phyloP scores from a whole-genome alignment of 2,113 vertebrate species.

The Esox niger region DNA sequence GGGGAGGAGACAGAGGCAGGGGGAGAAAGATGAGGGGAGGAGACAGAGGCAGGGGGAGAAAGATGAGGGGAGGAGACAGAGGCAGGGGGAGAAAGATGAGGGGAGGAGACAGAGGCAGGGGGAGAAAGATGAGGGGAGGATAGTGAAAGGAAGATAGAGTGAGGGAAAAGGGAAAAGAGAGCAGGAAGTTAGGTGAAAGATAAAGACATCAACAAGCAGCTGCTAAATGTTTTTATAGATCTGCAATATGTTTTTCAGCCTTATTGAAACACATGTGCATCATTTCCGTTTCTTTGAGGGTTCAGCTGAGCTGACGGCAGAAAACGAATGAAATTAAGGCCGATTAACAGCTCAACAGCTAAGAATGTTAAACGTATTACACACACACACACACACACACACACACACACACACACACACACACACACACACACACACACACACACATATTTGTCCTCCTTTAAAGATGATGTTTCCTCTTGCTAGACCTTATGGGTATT shows the following conservation, averaged over 20 bases:
- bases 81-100: not conserved
- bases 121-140: not conserved
- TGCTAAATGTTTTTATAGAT: too few relatives aligned
- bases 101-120: not conserved
- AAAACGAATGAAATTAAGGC: not conserved
- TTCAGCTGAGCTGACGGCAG: not conserved
- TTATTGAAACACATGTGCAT: too few relatives aligned
- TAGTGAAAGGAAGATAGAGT: too few relatives aligned
- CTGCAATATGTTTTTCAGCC: too few relatives aligned
- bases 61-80: not conserved
- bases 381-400: not conserved
- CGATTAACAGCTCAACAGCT: not conserved
- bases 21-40: not conserved
- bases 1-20: not conserved
- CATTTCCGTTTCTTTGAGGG: too few relatives aligned
- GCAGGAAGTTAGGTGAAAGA: not conserved
- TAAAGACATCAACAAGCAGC: too few relatives aligned
- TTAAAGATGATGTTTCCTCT: not conserved
- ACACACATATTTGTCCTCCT: not conserved
- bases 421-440: not conserved
- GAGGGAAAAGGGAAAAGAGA: not conserved
- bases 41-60: not conserved
- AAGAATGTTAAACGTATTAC: not conserved
- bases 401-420: not conserved
- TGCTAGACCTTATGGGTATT: not conserved